A percentile compares a stretch with the other conserved stretches of the same genome.
phyloP scores from a whole-genome alignment of 1,140 invertebrate species.

The Gonatopus flavifemur region DNA sequence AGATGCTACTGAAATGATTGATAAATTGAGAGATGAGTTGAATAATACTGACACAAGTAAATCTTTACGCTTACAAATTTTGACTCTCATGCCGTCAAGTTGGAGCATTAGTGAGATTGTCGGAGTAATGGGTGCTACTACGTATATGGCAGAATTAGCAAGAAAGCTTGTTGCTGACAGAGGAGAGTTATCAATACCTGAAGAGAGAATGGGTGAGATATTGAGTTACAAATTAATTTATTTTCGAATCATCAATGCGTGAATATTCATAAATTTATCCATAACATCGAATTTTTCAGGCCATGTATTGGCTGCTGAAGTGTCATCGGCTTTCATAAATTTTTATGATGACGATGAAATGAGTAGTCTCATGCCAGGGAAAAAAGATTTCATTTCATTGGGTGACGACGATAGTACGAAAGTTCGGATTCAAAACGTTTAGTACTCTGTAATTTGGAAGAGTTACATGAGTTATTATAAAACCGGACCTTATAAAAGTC shows the following conservation, averaged over 20 bases:
- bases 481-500: too few species aligned
- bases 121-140: not conserved
- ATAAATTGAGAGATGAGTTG: too few species aligned
- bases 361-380: constrained; percentile 18
- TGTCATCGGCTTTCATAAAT: not conserved
- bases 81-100: not conserved
- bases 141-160: not conserved
- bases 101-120: not conserved
- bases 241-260: too few species aligned
- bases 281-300: not conserved
- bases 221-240: constrained; percentile 2
- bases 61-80: not conserved
- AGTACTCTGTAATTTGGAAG: constrained; percentile 8
- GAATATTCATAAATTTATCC: not conserved
- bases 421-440: constrained; percentile 14
- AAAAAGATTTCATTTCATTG: too few species aligned
- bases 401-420: constrained; percentile 3
- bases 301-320: too few species aligned
- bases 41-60: not conserved
- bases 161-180: not conserved
- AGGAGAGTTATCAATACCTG: not conserved
- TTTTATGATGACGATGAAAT: constrained; percentile 9
- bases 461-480: too few species aligned
- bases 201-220: not conserved
- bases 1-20: not conserved